These are phyloP conservation scores for Esox masquinongy DNA, from an alignment of 2,797 vertebrate genomes.

Conservation along the genomic window DNA sequence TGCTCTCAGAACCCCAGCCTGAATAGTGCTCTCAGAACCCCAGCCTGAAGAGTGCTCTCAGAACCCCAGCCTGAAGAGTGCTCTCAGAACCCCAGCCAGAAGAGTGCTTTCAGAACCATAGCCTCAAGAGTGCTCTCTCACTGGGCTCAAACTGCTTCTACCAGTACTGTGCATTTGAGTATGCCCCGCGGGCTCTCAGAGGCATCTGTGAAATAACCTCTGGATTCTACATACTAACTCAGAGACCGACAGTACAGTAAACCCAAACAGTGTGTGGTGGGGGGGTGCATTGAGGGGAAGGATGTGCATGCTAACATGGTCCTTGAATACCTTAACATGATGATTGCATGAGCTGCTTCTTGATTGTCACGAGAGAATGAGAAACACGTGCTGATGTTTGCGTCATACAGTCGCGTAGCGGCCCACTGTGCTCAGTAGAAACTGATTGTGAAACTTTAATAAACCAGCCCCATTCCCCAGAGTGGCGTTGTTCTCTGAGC, in stretches of 20 bases:
- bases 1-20: constrained; percentile 36
- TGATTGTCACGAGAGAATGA: too few relatives aligned
- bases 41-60: constrained; percentile 24
- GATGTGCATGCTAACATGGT: not conserved
- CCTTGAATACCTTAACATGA: not conserved
- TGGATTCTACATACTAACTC: not conserved
- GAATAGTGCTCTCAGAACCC: constrained; percentile 20
- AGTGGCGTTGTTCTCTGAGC: too few relatives aligned
- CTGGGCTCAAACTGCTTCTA: constrained; percentile 51
- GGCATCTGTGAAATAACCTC: not conserved
- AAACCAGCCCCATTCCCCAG: too few relatives aligned
- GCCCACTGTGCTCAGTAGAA: too few relatives aligned
- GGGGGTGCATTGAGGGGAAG: not conserved
- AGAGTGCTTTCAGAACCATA: constrained; percentile 17
- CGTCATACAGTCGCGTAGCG: too few relatives aligned
- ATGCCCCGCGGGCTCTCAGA: not conserved
- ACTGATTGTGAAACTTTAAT: too few relatives aligned
- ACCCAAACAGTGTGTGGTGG: not conserved
- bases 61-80: constrained; percentile 31
- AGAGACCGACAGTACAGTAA: not conserved
- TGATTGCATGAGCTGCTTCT: not conserved
- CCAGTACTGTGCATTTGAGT: constrained; percentile 30
- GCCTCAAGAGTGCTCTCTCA: constrained; percentile 29
- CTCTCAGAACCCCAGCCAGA: constrained; percentile 25
- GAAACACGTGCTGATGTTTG: too few relatives aligned